These are phyloP conservation scores for Sinocyclocheilus grahami DNA, from an alignment of 2,113 vertebrate species.

Conservation along the genomic window DNA sequence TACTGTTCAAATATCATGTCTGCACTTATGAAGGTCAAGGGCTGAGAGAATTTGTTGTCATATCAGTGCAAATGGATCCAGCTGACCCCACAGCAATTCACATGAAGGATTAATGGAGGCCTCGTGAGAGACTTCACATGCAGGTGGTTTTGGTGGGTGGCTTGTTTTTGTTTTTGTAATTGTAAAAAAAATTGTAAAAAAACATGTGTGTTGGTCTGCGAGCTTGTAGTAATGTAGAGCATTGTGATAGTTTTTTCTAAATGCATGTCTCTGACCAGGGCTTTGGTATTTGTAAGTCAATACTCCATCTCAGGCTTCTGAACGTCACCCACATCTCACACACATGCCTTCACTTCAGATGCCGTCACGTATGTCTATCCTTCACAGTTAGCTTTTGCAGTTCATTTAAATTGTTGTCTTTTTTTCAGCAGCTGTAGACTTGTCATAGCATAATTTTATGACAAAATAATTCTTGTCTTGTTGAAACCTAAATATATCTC, in stretches of 20 bases:
- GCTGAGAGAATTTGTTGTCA: background rate
- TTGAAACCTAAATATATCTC: too few relatives aligned
- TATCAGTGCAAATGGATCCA: background rate
- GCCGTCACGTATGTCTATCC: background rate
- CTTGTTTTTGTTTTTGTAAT: too few relatives aligned
- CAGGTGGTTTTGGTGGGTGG: too few relatives aligned
- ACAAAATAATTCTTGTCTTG: too few relatives aligned
- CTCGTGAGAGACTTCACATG: too few relatives aligned
- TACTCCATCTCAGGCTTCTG: background rate
- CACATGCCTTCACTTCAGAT: background rate
- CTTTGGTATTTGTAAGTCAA: slow-evolving; percentile 14
- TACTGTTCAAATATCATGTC: background rate
- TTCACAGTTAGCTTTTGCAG: background rate
- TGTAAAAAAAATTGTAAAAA: too few relatives aligned
- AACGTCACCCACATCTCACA: background rate
- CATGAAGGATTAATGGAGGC: too few relatives aligned
- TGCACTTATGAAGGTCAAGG: background rate
- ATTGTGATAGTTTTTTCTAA: slow-evolving; percentile 19
- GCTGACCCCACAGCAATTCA: background rate
- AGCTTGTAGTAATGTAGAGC: background rate
- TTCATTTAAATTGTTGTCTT: background rate
- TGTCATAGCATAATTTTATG: too few relatives aligned
- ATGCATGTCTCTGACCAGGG: background rate
- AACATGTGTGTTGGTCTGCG: background rate
- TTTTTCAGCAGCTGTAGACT: background rate